Conservation (phyloP, 2,113 vertebrate genomes). For the Gallinago undulata region DNA sequence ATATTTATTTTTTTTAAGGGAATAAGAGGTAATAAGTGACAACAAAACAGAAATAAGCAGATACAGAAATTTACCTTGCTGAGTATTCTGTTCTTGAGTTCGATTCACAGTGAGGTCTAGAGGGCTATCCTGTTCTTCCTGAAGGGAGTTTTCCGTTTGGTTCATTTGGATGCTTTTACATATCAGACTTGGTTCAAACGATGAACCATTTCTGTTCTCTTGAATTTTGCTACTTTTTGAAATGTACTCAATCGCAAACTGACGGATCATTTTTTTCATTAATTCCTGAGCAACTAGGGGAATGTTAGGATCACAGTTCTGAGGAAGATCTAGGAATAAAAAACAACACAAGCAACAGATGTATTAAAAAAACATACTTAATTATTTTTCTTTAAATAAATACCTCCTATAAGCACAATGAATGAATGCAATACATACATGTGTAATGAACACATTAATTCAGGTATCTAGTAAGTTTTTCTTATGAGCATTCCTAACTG, state of each 20-base stretch:
- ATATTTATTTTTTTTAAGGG: neutral
- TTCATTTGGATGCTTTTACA: conserved; percentile 82
- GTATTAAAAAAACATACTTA: neutral
- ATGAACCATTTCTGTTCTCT: conserved; percentile 85
- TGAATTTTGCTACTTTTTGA: conserved; percentile 92
- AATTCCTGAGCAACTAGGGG: conserved; percentile 97
- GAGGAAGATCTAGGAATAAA: conserved; percentile 86
- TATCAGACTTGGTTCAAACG: conserved; percentile 78
- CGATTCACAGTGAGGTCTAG: conserved; percentile 97
- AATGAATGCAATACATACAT: neutral
- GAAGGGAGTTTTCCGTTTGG: conserved; percentile 80
- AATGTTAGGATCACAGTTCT: conserved; percentile 95
- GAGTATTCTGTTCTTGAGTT: conserved; percentile 80
- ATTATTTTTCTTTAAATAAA: neutral
- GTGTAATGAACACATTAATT: neutral
- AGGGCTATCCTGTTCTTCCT: conserved; percentile 88
- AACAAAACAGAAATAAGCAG: neutral
- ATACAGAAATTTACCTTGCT: conserved; percentile 81
- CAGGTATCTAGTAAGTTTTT: neutral
- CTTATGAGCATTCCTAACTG: neutral
- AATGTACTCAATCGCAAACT: conserved; percentile 98
- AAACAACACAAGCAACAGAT: conserved; percentile 29
- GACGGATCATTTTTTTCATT: conserved; percentile 99
- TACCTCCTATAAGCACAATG: neutral
- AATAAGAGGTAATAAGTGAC: neutral